These are phyloP conservation scores for Leptinotarsa peninsularis DNA, from an alignment of 2,888 invertebrate genomes.

Conservation along the genomic window DNA sequence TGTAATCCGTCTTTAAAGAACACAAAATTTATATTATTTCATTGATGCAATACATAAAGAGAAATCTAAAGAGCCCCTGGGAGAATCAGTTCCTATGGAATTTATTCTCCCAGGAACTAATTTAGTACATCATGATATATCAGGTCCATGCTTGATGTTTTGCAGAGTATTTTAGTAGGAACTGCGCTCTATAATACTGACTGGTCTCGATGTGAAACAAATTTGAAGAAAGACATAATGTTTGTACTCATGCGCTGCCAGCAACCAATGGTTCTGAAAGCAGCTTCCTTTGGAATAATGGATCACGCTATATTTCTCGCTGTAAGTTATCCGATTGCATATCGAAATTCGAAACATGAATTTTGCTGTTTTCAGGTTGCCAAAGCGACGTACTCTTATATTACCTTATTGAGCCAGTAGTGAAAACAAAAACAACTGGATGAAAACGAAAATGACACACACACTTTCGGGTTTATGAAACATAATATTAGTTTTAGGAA, in stretches of 20 bases:
- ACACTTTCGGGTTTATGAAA: no score
- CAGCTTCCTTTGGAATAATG: slow-evolving; percentile 41
- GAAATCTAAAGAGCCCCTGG: no score
- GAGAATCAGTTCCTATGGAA: no score
- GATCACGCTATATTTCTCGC: slow-evolving; percentile 36
- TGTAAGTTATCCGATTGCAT: slow-evolving; percentile 20
- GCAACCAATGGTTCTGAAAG: slow-evolving; percentile 31
- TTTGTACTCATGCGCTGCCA: slow-evolving; percentile 36
- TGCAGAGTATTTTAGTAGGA: slow-evolving; percentile 33
- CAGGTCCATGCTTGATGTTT: background rate
- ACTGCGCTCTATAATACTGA: slow-evolving; percentile 25
- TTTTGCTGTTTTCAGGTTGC: slow-evolving; percentile 31
- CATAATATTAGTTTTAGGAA: no score
- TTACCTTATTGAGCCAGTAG: slow-evolving; percentile 34
- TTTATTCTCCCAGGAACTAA: no score
- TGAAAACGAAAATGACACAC: background rate
- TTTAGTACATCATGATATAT: no score
- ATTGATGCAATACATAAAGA: no score
- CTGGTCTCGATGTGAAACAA: slow-evolving; percentile 32
- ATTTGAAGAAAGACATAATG: slow-evolving; percentile 34
- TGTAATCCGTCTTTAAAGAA: no score
- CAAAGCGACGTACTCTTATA: slow-evolving; percentile 42
- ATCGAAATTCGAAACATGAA: background rate
- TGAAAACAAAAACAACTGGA: background rate
- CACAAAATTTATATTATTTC: no score